Evolutionary conservation across 2,113 vertebrate genomes (phyloP).

Genomic region (Odontophorus gujanensis): DNA sequence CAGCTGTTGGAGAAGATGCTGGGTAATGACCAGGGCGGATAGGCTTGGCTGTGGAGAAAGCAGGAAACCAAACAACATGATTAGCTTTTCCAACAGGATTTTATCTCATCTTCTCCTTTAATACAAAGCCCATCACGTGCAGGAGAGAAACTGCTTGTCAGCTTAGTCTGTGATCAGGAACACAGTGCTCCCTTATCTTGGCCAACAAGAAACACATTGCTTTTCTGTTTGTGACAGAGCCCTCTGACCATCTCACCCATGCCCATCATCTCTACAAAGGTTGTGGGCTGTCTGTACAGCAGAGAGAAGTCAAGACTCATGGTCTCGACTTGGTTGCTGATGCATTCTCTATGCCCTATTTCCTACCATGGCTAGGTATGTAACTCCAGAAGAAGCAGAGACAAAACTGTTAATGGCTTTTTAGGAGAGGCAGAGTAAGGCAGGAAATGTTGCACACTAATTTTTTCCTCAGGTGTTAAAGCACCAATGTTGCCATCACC

Average conservation of each 20-base stretch:
- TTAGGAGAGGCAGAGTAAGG: not conserved
- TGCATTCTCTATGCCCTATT: not conserved
- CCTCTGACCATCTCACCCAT: not conserved
- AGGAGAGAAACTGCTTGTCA: not conserved
- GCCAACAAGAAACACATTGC: not conserved
- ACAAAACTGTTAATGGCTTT: not conserved
- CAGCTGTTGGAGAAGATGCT: slow-evolving; percentile 84
- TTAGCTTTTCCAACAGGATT: not conserved
- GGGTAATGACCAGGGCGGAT: slow-evolving; percentile 92
- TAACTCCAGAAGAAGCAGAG: not conserved
- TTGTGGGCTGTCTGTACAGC: not conserved
- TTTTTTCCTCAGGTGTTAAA: not conserved
- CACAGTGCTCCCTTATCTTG: not conserved
- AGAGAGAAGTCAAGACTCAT: not conserved
- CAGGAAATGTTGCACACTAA: not conserved
- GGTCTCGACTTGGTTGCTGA: not conserved
- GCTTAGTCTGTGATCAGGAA: not conserved
- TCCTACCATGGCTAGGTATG: not conserved
- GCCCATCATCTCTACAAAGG: not conserved
- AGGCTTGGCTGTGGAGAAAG: slow-evolving; percentile 85
- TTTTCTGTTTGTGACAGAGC: not conserved
- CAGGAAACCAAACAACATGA: not conserved
- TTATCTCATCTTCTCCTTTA: not conserved
- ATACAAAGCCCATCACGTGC: not conserved
- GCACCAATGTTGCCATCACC: not conserved